Evolutionary conservation across 2,888 invertebrate species (phyloP).

Genomic region (Cephus pulcher): DNA sequence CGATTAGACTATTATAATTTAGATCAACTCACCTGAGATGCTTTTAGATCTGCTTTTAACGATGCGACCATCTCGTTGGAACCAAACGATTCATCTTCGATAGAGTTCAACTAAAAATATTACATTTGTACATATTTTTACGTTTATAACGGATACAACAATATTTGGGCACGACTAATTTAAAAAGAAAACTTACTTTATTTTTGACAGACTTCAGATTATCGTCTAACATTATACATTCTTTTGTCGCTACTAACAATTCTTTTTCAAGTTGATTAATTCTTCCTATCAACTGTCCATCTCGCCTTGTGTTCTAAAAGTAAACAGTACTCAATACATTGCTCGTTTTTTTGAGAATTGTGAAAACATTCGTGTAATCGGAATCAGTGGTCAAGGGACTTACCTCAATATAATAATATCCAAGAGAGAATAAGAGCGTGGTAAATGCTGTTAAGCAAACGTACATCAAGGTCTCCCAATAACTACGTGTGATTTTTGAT

Average conservation of each 20-base stretch:
- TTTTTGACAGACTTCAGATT: slow-evolving; percentile 58
- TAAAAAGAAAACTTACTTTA: slow-evolving; percentile 47
- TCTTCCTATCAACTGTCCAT: slow-evolving; percentile 77
- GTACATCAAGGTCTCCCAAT: slow-evolving; percentile 69
- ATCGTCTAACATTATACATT: slow-evolving; percentile 71
- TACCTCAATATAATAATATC: slow-evolving; percentile 81
- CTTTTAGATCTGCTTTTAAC: slow-evolving; percentile 75
- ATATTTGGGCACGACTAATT: background rate
- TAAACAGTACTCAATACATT: background rate
- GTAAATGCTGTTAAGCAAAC: slow-evolving; percentile 78
- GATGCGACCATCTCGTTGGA: slow-evolving; percentile 79
- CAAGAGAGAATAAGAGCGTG: slow-evolving; percentile 78
- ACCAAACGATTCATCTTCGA: slow-evolving; percentile 78
- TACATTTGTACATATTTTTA: background rate
- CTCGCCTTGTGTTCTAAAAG: slow-evolving; percentile 74
- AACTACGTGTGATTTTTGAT: slow-evolving; percentile 40
- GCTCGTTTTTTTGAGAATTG: background rate
- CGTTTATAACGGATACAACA: background rate
- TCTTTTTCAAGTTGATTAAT: slow-evolving; percentile 75
- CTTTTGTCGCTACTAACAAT: slow-evolving; percentile 70
- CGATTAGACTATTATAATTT: slow-evolving; percentile 1
- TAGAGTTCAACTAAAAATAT: slow-evolving; percentile 68
- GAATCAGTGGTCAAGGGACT: slow-evolving; percentile 18
- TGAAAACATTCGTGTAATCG: background rate
- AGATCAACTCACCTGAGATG: slow-evolving; percentile 58